phyloP scores from a whole-genome alignment of 2,113 vertebrate species.

The Ginglymostoma cirratum region DNA sequence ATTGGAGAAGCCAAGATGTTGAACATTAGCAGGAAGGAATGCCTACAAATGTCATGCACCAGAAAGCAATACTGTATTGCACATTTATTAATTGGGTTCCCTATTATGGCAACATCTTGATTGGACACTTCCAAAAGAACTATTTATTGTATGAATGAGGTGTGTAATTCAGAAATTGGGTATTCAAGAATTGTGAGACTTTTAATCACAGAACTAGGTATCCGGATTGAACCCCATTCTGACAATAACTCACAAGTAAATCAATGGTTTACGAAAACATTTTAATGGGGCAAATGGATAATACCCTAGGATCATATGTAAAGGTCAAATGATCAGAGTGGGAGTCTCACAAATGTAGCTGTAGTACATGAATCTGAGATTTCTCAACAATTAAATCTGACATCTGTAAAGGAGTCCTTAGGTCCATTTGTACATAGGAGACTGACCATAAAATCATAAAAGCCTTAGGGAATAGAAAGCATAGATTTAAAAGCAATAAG shows the following conservation, averaged over 20 bases:
- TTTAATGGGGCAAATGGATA: neutral
- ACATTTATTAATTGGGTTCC: neutral
- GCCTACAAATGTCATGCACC: neutral
- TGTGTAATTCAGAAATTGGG: neutral
- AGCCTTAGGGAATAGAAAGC: neutral
- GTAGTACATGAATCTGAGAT: neutral
- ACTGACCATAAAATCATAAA: neutral
- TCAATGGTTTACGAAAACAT: neutral
- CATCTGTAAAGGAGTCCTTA: neutral
- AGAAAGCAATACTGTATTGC: neutral
- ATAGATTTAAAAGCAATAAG: neutral
- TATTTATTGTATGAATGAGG: neutral
- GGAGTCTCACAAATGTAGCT: too few species aligned
- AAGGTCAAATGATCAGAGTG: neutral
- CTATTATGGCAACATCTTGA: neutral
- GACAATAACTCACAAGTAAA: neutral
- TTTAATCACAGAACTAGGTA: neutral
- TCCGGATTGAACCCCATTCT: neutral
- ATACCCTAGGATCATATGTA: neutral
- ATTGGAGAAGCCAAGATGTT: neutral
- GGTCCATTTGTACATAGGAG: neutral
- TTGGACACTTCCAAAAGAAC: neutral
- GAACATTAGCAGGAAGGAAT: neutral
- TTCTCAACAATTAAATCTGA: neutral
- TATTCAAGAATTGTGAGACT: neutral